Conservation (phyloP, 2,797 vertebrate species). For the Acestrorhynchus altus region DNA sequence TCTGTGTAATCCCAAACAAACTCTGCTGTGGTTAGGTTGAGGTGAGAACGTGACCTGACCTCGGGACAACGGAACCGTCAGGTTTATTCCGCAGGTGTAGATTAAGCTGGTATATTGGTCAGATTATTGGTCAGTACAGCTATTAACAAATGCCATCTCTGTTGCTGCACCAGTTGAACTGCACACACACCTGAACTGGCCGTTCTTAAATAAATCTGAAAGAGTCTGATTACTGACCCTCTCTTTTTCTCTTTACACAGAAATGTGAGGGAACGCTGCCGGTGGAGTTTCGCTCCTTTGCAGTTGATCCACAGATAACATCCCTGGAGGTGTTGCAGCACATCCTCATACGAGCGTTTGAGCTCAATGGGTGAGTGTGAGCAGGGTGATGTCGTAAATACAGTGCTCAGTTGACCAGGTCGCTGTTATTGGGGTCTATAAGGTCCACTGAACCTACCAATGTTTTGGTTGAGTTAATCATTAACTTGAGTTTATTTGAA, state of each 20-base stretch:
- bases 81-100: too few species aligned
- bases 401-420: too few species aligned
- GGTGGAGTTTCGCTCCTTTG: constrained; percentile 90
- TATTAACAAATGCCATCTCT: too few species aligned
- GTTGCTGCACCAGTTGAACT: too few species aligned
- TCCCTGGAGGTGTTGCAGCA: constrained; percentile 93
- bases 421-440: not conserved
- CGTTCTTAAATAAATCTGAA: too few species aligned
- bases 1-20: too few species aligned
- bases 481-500: not conserved
- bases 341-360: constrained; percentile 92
- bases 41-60: too few species aligned
- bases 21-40: too few species aligned
- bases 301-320: constrained; percentile 94
- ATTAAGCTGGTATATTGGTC: too few species aligned
- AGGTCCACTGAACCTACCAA: not conserved
- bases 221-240: not conserved
- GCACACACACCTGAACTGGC: too few species aligned
- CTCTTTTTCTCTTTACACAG: constrained; percentile 65
- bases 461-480: constrained; percentile 5
- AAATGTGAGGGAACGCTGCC: constrained; percentile 87
- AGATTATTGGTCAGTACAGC: too few species aligned
- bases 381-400: not conserved
- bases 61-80: too few species aligned
- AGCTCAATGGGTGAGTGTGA: constrained; percentile 87